Evolutionary conservation across 2,113 vertebrate genomes (phyloP).

Genomic region (Calidris pygmaea): DNA sequence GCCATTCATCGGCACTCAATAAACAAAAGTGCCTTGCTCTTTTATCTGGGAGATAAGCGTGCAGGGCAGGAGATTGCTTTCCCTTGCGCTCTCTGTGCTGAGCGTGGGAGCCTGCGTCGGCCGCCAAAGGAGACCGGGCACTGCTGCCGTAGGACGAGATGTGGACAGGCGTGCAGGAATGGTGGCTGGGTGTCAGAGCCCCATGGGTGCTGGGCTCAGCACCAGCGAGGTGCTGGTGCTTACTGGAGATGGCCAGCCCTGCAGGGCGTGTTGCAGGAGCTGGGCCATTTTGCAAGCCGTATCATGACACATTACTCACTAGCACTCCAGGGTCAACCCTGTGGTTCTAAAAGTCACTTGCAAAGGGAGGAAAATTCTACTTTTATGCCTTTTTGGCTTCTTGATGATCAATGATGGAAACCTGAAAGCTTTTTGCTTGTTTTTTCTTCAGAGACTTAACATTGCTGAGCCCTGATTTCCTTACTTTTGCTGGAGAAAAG

Average conservation of each 20-base stretch:
- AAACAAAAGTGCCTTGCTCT: slow-evolving; percentile 20
- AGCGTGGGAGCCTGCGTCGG: background rate
- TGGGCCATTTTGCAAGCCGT: background rate
- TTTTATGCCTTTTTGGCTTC: background rate
- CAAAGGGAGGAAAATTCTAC: background rate
- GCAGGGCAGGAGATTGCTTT: background rate
- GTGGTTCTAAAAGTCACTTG: background rate
- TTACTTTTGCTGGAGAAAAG: background rate
- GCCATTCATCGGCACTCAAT: slow-evolving; percentile 33
- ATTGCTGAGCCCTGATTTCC: background rate
- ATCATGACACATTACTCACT: background rate
- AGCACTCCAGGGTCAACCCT: background rate
- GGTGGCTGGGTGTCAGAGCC: background rate
- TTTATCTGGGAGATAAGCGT: slow-evolving; percentile 14
- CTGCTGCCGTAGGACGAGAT: background rate
- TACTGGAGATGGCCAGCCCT: background rate
- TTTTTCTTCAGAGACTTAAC: background rate
- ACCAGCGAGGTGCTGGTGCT: background rate
- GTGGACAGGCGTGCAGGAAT: rapidly evolving
- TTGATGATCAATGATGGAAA: background rate
- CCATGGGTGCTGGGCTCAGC: rapidly evolving
- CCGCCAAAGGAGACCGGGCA: background rate
- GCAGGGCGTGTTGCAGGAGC: rapidly evolving
- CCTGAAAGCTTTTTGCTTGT: background rate
- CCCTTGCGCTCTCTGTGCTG: background rate